Evolutionary conservation across 2,797 vertebrate species (phyloP).

Genomic region (Falco biarmicus): DNA sequence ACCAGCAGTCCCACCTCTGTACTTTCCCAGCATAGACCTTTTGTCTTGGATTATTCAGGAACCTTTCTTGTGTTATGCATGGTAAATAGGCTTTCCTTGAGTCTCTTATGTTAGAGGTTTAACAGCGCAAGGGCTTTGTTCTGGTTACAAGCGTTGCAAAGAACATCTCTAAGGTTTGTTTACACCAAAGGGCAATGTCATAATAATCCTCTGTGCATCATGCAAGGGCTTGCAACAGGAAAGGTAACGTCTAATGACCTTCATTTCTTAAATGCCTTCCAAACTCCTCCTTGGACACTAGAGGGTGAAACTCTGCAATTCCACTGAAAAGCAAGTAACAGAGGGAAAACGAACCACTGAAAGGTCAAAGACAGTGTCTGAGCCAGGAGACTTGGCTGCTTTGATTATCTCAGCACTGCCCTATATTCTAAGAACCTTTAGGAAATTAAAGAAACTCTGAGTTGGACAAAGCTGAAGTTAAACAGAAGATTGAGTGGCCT

Average conservation of each 20-base stretch:
- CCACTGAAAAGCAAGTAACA: conserved; percentile 4
- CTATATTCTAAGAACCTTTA: conserved; percentile 54
- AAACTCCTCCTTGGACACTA: conserved; percentile 62
- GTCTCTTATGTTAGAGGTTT: conserved; percentile 28
- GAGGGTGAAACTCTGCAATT: conserved; percentile 54
- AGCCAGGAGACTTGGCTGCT: conserved; percentile 33
- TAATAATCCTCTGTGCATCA: conserved; percentile 50
- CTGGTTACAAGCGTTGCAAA: conserved; percentile 41
- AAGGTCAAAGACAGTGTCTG: conserved; percentile 37
- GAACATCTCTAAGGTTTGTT: conserved; percentile 57
- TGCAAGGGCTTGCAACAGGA: conserved; percentile 68
- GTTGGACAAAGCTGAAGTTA: conserved; percentile 28
- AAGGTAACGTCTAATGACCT: conserved; percentile 51
- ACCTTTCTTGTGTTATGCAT: conserved; percentile 43
- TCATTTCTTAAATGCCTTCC: conserved; percentile 52
- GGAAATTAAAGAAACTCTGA: conserved; percentile 55
- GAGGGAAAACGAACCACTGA: conserved; percentile 10
- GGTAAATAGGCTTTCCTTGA: conserved; percentile 49
- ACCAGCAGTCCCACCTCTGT: conserved; percentile 6
- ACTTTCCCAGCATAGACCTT: conserved; percentile 34
- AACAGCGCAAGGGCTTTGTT: conserved; percentile 57
- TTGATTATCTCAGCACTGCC: conserved; percentile 41
- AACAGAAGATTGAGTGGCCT: conserved; percentile 8
- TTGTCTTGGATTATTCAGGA: conserved; percentile 49
- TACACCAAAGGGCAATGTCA: conserved; percentile 63